These are phyloP conservation scores for Thoracochromis brauschi DNA, from an alignment of 2,113 vertebrate genomes.

Conservation along the genomic window DNA sequence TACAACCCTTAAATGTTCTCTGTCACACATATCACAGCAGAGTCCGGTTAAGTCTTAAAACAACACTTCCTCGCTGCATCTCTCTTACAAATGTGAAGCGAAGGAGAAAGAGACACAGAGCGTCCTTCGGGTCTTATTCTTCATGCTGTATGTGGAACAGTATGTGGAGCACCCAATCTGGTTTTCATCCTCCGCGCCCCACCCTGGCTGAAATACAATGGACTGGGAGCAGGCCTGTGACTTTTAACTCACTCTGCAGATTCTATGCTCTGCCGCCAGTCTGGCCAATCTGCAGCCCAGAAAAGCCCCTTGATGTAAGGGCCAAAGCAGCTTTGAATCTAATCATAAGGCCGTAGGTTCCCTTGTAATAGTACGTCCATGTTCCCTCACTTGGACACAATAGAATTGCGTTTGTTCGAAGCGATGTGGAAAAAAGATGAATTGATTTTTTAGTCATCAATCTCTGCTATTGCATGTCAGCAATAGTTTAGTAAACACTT, in stretches of 20 bases:
- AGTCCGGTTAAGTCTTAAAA: slow-evolving; percentile 16
- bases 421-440: slow-evolving; percentile 60
- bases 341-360: slow-evolving; percentile 67
- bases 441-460: slow-evolving; percentile 46
- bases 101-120: not conserved
- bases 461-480: slow-evolving; percentile 21
- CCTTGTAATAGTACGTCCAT: slow-evolving; percentile 67
- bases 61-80: slow-evolving; percentile 24
- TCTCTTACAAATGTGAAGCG: slow-evolving; percentile 12
- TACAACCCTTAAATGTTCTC: slow-evolving; percentile 3
- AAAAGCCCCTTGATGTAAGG: slow-evolving; percentile 65
- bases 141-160: slow-evolving; percentile 24
- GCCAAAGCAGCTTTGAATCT: slow-evolving; percentile 70
- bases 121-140: slow-evolving; percentile 13
- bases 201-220: slow-evolving; percentile 63
- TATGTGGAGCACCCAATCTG: slow-evolving; percentile 48
- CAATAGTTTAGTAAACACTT: slow-evolving; percentile 26
- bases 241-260: slow-evolving; percentile 69
- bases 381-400: slow-evolving; percentile 51
- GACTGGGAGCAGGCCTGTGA: slow-evolving; percentile 63
- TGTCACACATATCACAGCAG: slow-evolving; percentile 29
- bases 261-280: slow-evolving; percentile 63
- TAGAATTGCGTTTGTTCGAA: slow-evolving; percentile 55
- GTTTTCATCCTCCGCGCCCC: slow-evolving; percentile 62
- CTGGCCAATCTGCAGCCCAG: slow-evolving; percentile 56